Percentiles rank a stretch among this genome's conserved stretches.
Evolutionary conservation across 2,888 invertebrate species (phyloP).

Genomic region (Atrina japonica): DNA sequence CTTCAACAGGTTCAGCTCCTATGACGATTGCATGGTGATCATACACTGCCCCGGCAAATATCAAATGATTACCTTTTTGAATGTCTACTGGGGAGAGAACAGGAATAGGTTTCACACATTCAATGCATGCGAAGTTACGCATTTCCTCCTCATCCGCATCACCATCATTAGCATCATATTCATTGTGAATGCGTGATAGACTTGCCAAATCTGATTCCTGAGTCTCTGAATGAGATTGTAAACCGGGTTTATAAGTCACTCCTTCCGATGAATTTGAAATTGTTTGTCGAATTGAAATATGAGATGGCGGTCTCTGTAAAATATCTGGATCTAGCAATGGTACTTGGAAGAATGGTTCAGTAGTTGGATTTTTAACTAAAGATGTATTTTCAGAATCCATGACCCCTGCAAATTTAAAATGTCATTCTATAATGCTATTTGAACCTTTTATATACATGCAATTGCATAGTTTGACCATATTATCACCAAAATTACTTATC

Average conservation of each 20-base stretch:
- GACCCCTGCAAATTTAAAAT: too few relatives aligned
- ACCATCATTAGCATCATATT: not conserved
- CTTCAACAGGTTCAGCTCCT: not conserved
- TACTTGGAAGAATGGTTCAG: too few relatives aligned
- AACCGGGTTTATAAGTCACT: not conserved
- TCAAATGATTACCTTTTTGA: slow-evolving; percentile 20
- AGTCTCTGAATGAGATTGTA: not conserved
- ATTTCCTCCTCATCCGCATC: not conserved
- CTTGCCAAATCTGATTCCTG: not conserved
- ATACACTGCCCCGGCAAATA: slow-evolving; percentile 18
- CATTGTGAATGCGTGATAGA: not conserved
- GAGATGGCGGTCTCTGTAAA: slow-evolving; percentile 16
- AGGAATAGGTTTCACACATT: slow-evolving; percentile 28
- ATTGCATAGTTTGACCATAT: too few relatives aligned
- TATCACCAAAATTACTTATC: too few relatives aligned
- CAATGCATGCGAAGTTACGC: too few relatives aligned
- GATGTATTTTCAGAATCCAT: too few relatives aligned
- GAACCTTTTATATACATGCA: too few relatives aligned
- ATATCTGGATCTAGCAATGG: slow-evolving; percentile 6
- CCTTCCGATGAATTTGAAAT: too few relatives aligned
- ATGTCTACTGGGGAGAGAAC: not conserved
- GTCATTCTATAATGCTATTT: too few relatives aligned
- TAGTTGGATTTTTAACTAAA: too few relatives aligned
- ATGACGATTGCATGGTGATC: slow-evolving; percentile 34
- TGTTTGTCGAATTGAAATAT: not conserved